phyloP scores from a whole-genome alignment of 2,888 invertebrate species.

The Dryobota labecula region DNA sequence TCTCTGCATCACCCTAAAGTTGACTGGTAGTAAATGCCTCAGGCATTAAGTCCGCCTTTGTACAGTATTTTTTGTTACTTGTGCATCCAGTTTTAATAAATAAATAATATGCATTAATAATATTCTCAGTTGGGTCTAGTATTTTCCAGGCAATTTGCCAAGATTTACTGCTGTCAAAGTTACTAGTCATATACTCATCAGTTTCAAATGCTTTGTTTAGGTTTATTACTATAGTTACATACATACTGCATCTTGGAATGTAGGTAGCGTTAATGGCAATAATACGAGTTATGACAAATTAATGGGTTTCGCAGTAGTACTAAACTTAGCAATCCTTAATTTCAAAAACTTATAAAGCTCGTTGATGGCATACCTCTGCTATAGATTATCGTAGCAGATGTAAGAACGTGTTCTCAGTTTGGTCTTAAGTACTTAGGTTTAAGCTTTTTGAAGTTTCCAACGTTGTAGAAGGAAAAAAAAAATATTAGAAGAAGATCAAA shows the following conservation, averaged over 20 bases:
- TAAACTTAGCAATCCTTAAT: slow-evolving; percentile 13
- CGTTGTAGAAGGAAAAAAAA: not conserved
- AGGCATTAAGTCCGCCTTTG: no score
- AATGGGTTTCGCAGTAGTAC: slow-evolving; percentile 8
- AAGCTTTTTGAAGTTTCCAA: not conserved
- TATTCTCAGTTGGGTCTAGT: not conserved
- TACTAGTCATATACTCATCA: not conserved
- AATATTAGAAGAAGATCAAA: not conserved
- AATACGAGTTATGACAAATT: slow-evolving; percentile 9
- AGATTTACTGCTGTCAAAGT: slow-evolving; percentile 1
- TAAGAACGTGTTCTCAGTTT: not conserved
- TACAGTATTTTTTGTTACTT: no score
- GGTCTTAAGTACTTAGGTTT: not conserved
- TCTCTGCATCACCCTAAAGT: no score
- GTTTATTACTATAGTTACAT: not conserved
- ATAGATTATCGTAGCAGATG: not conserved
- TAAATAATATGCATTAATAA: slow-evolving; percentile 9
- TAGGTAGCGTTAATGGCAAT: slow-evolving; percentile 5
- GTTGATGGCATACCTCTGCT: not conserved
- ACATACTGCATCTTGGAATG: slow-evolving; percentile 4
- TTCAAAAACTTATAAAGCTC: not conserved
- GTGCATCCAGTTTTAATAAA: no score
- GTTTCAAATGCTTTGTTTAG: slow-evolving; percentile 2
- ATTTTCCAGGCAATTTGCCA: slow-evolving; percentile 15
- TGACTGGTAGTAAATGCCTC: no score